Percentiles rank a stretch among this genome's conserved stretches.
phyloP scores from a whole-genome alignment of 1,140 invertebrate genomes.

The Scaptomyza pallida region DNA sequence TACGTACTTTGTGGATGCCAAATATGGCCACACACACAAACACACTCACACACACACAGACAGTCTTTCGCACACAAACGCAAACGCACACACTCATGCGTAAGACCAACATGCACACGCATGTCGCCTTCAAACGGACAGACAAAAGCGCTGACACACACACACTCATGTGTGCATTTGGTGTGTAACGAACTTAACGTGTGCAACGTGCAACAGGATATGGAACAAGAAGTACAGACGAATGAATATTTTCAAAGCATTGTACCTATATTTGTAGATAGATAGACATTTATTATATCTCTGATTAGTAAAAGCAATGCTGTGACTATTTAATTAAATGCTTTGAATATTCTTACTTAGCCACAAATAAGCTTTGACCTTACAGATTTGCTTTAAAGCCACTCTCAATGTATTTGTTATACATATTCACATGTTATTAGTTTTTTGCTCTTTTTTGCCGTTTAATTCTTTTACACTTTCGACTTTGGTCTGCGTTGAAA shows the following conservation, averaged over 20 bases:
- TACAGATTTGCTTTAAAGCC: background rate
- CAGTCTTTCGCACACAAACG: constrained; percentile 5
- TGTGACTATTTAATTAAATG: background rate
- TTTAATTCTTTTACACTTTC: background rate
- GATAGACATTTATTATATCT: background rate
- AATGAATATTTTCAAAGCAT: too few species aligned
- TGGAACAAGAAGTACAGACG: background rate
- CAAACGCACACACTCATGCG: constrained; percentile 52
- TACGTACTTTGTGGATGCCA: constrained; percentile 79
- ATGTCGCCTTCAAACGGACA: constrained; percentile 18
- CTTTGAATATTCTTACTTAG: too few species aligned
- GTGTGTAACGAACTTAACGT: constrained; percentile 45
- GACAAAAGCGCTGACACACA: background rate
- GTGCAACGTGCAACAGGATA: constrained; percentile 1
- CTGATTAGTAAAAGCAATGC: background rate
- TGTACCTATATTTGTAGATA: background rate
- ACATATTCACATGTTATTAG: background rate
- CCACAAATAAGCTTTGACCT: too few species aligned
- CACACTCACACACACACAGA: constrained; percentile 19
- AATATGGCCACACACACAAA: constrained; percentile 47
- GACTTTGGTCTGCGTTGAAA: constrained; percentile 3
- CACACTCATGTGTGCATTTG: constrained; percentile 11
- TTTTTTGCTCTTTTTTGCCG: background rate
- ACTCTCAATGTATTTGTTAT: background rate
- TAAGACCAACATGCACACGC: constrained; percentile 56